Evolutionary conservation across 2,797 vertebrate genomes (phyloP), one percentile per base, ranked within the genome.

Genomic region (Brachymystax lenok): DNA sequence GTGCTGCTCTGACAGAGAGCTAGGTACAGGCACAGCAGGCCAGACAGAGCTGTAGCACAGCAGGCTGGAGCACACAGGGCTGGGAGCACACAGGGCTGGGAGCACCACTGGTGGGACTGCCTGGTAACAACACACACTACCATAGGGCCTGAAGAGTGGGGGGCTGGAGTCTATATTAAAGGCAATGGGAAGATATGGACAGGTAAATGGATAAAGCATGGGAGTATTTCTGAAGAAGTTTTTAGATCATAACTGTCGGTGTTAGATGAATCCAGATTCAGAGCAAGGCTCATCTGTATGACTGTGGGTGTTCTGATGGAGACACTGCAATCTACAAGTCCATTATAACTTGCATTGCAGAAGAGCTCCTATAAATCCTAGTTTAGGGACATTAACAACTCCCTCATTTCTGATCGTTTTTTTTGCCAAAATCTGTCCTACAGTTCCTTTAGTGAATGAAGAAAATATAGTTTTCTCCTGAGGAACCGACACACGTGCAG

Each of bases 401-500:
- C 2, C 40, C 40, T 46, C 40, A 13, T 12, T 46, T 13, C 40
- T 46, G 40, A 46, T 46, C 7, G 24, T 8, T 4, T 21, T 59
- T 17, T 59, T 7, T 1, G 28, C 64, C 14, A 3, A 67, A 30
- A 33, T 33, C 64, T 24, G 5, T 30, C 27, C 14, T 4, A 33
- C 71, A 63, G 14, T 16, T 69, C 8, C 73, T 77, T 77, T 73
- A n/a, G 74, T 33, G 16, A 77, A 69, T 71, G 73, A 74, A 81
- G 54, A 50, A 54, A 19, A 69, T 19, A 54, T 6, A 67, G 81
- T 73, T 40, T 63, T 83, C 70, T 78, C 83, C 77, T 78, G 80
- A 73, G 79, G 69, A 74, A 81, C 59, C 21, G n/a, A 66, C 74
- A 67, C 21, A 71, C 61, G 87, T 74, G 27, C 24, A 24, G 77